Evolutionary conservation across 2,797 vertebrate genomes (phyloP).

Genomic region (Moxostoma hubbsi): DNA sequence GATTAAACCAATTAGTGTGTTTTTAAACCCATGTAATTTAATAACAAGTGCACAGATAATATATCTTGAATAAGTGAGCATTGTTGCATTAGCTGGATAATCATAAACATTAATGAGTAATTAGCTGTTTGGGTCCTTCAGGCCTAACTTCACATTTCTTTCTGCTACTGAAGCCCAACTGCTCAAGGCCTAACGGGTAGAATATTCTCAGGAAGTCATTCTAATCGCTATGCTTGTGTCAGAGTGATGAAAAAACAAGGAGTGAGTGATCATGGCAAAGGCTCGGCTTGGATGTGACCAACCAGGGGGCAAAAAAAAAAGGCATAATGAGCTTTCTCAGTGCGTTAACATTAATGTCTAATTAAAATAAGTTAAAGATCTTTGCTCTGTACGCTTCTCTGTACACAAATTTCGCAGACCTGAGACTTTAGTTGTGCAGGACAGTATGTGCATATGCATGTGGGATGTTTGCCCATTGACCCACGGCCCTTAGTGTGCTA

Average conservation of each 20-base stretch:
- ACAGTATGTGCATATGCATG: constrained; percentile 66
- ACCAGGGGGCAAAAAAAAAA: constrained; percentile 60
- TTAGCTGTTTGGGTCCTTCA: constrained; percentile 68
- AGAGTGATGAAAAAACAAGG: constrained; percentile 66
- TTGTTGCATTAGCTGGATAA: constrained; percentile 71
- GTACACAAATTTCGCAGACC: constrained; percentile 39
- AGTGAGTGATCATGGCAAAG: constrained; percentile 67
- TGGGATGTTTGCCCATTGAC: constrained; percentile 34
- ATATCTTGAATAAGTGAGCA: constrained; percentile 66
- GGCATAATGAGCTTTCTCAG: constrained; percentile 70
- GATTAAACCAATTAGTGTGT: constrained; percentile 72
- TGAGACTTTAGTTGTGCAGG: constrained; percentile 58
- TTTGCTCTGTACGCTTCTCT: constrained; percentile 42
- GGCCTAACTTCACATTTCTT: constrained; percentile 69
- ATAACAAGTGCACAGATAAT: constrained; percentile 74
- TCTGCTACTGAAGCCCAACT: constrained; percentile 62
- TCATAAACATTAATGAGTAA: constrained; percentile 78
- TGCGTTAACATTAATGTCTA: constrained; percentile 75
- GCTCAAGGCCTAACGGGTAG: constrained; percentile 76
- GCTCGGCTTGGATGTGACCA: constrained; percentile 61
- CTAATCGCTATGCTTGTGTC: constrained; percentile 74
- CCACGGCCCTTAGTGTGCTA: constrained; percentile 8
- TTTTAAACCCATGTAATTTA: constrained; percentile 71
- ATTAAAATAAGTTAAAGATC: constrained; percentile 70
- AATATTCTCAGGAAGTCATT: constrained; percentile 74